Percentiles rank a stretch among this genome's conserved stretches.
Evolutionary conservation across 2,113 vertebrate genomes (phyloP).

Genomic region (Bettongia penicillata): DNA sequence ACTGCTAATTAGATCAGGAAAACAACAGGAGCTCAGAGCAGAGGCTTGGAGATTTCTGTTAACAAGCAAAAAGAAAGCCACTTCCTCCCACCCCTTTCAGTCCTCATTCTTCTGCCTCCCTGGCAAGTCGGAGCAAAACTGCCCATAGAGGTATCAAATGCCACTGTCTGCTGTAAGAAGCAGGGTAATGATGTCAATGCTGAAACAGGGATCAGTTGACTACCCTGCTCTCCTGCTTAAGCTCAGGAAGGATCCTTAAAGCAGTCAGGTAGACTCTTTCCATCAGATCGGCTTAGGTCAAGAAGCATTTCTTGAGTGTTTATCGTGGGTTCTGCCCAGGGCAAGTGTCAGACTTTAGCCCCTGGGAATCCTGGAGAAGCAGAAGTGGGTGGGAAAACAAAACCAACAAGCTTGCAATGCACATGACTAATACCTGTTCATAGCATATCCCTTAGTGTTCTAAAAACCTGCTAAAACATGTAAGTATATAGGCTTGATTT

Average conservation of each 20-base stretch:
- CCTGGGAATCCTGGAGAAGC: background rate
- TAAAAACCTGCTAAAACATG: background rate
- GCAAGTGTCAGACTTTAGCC: background rate
- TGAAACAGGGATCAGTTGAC: background rate
- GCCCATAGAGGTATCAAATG: background rate
- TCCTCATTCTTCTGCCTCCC: background rate
- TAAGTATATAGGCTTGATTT: background rate
- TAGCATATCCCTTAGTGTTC: background rate
- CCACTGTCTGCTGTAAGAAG: background rate
- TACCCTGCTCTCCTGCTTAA: background rate
- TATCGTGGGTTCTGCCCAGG: background rate
- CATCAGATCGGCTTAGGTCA: background rate
- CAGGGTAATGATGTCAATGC: background rate
- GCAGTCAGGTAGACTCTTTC: background rate
- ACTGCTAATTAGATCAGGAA: slow-evolving; percentile 78
- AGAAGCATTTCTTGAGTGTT: background rate
- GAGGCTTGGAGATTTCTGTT: slow-evolving; percentile 36
- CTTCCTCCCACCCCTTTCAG: background rate
- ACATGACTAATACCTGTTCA: background rate
- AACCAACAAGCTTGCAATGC: background rate
- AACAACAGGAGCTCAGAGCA: slow-evolving; percentile 7
- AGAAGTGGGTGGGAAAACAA: background rate
- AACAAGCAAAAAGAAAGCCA: background rate
- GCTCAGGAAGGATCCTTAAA: background rate
- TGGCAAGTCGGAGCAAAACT: background rate